Conservation (phyloP, 2,113 vertebrate genomes). For the Pollimyrus isidori region DNA sequence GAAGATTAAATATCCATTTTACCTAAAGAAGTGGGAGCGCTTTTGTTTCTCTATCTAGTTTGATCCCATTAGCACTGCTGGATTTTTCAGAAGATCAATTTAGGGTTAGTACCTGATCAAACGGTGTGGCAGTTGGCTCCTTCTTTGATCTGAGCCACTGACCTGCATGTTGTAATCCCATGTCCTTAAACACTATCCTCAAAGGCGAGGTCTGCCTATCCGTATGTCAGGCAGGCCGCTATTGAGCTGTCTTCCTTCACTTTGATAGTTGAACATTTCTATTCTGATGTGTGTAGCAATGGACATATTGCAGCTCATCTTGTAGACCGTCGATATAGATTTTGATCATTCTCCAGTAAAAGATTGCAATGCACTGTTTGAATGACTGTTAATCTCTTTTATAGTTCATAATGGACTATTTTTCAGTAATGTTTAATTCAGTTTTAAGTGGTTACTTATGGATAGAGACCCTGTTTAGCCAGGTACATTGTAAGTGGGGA, state of each 20-base stretch:
- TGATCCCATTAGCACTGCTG: neutral
- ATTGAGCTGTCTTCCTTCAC: neutral
- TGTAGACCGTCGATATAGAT: neutral
- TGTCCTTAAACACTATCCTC: neutral
- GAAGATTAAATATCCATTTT: neutral
- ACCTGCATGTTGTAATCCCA: neutral
- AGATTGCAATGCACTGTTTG: neutral
- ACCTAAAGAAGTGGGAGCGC: neutral
- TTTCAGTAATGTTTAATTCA: neutral
- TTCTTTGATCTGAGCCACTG: neutral
- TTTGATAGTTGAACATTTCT: neutral
- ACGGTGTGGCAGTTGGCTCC: neutral
- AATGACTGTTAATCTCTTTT: neutral
- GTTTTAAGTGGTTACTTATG: neutral
- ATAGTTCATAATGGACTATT: neutral
- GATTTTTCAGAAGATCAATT: neutral
- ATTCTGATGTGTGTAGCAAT: neutral
- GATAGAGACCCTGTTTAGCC: neutral
- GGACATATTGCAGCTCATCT: neutral
- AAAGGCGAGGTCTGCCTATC: neutral
- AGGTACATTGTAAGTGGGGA: neutral
- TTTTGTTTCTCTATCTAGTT: neutral
- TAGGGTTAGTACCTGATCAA: neutral
- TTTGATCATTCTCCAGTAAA: neutral
- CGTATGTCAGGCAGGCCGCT: neutral